These are phyloP conservation scores for Tigriopus japonicus DNA, from an alignment of 1,140 invertebrate species.

Conservation along the genomic window DNA sequence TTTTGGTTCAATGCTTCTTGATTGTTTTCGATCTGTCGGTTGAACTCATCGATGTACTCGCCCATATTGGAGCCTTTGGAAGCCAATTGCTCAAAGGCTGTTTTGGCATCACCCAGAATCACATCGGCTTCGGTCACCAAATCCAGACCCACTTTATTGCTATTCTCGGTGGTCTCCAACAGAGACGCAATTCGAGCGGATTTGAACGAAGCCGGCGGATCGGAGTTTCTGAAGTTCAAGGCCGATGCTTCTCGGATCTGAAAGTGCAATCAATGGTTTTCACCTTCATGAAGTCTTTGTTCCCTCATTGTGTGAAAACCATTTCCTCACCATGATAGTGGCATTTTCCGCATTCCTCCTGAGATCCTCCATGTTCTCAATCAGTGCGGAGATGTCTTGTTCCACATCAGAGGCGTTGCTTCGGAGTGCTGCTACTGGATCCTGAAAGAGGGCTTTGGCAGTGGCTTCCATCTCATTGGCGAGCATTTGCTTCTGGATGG, in stretches of 20 bases:
- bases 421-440: conserved; percentile 41
- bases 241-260: not conserved
- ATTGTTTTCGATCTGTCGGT: not conserved
- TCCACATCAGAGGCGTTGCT: conserved; percentile 32
- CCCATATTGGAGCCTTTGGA: not conserved
- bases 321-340: conserved; percentile 29
- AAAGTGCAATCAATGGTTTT: too few species aligned
- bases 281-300: too few species aligned
- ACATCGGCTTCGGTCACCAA: not conserved
- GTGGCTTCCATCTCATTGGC: conserved; percentile 40
- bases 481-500: conserved; percentile 36
- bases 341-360: conserved; percentile 41
- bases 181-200: not conserved
- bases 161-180: not conserved
- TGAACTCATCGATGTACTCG: not conserved
- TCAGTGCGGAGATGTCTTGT: conserved; percentile 37
- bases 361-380: conserved; percentile 48
- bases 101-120: not conserved
- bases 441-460: conserved; percentile 41
- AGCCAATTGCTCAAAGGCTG: not conserved
- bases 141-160: not conserved
- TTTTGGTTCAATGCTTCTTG: conserved; percentile 30
- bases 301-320: too few species aligned
- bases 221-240: conserved; percentile 7
- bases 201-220: conserved; percentile 1